A percentile compares a stretch with the other conserved stretches of the same genome.
phyloP scores from a whole-genome alignment of 2,797 vertebrate species.

The Melanogrammus aeglefinus region DNA sequence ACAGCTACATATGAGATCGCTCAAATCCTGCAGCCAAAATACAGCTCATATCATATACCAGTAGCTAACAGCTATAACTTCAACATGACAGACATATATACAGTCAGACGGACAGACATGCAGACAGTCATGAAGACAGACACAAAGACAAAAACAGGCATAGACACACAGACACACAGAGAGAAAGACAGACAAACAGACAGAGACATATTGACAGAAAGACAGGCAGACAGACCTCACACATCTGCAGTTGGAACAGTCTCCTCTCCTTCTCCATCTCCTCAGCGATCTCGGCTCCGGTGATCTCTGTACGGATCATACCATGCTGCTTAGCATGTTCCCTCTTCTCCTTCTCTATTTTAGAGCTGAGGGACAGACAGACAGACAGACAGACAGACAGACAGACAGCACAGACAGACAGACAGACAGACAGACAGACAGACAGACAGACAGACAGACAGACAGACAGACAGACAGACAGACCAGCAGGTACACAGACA shows the following conservation, averaged over 20 bases:
- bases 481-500: background rate
- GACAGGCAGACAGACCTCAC: background rate
- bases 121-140: too few species aligned
- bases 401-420: background rate
- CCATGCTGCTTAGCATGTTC: background rate
- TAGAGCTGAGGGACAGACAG: background rate
- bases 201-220: background rate
- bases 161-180: too few species aligned
- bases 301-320: slow-evolving; percentile 2
- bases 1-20: background rate
- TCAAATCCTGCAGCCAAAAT: background rate
- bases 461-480: background rate
- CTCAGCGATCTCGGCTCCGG: slow-evolving; percentile 74
- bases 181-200: background rate
- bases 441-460: background rate
- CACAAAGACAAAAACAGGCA: too few species aligned
- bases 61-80: too few species aligned
- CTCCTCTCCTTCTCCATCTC: slow-evolving; percentile 84
- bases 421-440: background rate
- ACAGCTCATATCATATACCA: background rate
- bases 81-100: too few species aligned
- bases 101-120: too few species aligned
- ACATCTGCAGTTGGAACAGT: slow-evolving; percentile 76
- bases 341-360: slow-evolving; percentile 4
- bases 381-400: too few species aligned